Conservation (phyloP, 2,113 vertebrate species). For the Tetrax tetrax region DNA sequence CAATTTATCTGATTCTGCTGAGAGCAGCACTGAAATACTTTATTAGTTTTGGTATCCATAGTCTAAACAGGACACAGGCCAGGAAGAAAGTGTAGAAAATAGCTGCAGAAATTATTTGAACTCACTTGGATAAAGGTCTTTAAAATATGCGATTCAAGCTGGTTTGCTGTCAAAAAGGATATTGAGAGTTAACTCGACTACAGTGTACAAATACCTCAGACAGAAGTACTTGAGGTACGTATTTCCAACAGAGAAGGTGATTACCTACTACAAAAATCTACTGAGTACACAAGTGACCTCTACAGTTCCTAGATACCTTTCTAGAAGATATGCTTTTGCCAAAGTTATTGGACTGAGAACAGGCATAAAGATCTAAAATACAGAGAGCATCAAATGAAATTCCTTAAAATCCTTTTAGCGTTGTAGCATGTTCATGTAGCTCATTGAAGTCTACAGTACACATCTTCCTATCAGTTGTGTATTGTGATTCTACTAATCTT, state of each 20-base stretch:
- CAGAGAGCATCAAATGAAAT: not conserved
- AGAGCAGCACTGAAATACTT: not conserved
- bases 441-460: fast-evolving
- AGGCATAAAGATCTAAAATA: not conserved
- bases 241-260: not conserved
- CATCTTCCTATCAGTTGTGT: not conserved
- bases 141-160: not conserved
- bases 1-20: not conserved
- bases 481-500: not conserved
- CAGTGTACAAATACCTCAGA: not conserved
- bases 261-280: not conserved
- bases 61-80: not conserved
- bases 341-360: not conserved
- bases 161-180: not conserved
- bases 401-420: not conserved
- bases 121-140: not conserved
- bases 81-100: not conserved
- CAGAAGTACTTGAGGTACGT: not conserved
- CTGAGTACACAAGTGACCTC: not conserved
- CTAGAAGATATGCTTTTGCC: not conserved
- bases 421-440: fast-evolving
- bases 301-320: not conserved
- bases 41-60: not conserved
- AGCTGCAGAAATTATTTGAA: not conserved
- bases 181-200: not conserved